phyloP scores from a whole-genome alignment of 2,888 invertebrate genomes.

The Lacanobia oleracea region DNA sequence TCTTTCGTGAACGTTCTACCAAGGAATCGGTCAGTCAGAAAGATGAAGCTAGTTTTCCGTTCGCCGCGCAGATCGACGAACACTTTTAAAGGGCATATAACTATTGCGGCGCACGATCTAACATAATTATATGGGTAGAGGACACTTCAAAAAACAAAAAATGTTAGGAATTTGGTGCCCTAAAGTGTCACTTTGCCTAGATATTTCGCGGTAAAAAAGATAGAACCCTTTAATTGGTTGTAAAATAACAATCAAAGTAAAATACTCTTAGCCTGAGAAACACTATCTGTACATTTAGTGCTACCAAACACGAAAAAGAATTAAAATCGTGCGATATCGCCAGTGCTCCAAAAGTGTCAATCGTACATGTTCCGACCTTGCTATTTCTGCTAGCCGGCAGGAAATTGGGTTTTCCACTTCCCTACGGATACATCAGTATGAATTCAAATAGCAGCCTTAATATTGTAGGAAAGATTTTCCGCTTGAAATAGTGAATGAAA shows the following conservation, averaged over 20 bases:
- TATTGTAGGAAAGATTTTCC: slow-evolving; percentile 19
- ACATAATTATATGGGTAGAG: too few species aligned
- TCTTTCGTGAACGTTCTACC: background rate
- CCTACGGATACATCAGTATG: slow-evolving; percentile 39
- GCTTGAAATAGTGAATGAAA: slow-evolving; percentile 9
- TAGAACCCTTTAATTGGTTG: too few species aligned
- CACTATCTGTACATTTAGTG: background rate
- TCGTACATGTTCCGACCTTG: slow-evolving; percentile 28
- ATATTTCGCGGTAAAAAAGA: too few species aligned
- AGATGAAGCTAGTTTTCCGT: background rate
- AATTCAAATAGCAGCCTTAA: slow-evolving; percentile 28
- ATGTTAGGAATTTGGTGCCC: too few species aligned
- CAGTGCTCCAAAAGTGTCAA: slow-evolving; percentile 29
- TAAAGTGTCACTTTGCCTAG: too few species aligned
- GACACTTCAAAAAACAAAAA: too few species aligned
- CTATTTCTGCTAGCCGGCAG: slow-evolving; percentile 28
- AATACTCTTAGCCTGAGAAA: too few species aligned
- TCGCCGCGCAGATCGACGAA: background rate
- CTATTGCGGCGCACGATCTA: too few species aligned
- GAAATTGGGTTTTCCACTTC: slow-evolving; percentile 43
- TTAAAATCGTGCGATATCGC: background rate
- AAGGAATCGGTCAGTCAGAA: background rate
- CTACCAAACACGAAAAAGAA: background rate
- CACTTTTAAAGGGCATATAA: background rate
- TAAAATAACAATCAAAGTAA: too few species aligned